Evolutionary conservation across 2,113 vertebrate species (phyloP).

Genomic region (Gymnarchus niloticus): DNA sequence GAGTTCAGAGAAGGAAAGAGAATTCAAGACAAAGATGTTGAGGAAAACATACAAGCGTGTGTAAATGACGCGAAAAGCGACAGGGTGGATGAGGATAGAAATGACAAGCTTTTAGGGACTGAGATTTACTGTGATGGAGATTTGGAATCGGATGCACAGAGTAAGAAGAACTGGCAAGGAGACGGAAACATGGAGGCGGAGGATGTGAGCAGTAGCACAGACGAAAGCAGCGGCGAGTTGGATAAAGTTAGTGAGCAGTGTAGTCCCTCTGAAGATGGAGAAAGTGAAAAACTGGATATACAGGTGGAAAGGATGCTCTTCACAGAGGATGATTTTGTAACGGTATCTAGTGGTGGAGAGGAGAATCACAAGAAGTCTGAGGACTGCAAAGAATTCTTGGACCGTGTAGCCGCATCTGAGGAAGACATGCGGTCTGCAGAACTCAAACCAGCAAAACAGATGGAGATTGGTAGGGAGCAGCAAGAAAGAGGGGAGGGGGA

Average conservation of each 20-base stretch:
- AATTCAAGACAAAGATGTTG: neutral
- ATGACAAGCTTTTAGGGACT: neutral
- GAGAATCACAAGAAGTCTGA: constrained; percentile 50
- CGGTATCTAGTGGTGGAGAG: constrained; percentile 54
- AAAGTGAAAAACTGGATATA: constrained; percentile 43
- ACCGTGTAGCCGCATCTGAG: constrained; percentile 24
- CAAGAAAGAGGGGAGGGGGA: neutral
- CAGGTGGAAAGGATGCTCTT: constrained; percentile 43
- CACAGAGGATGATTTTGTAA: constrained; percentile 55
- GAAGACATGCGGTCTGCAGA: constrained; percentile 20
- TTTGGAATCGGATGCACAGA: constrained; percentile 31
- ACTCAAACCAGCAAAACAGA: constrained; percentile 28
- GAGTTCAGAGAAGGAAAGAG: constrained; percentile 35
- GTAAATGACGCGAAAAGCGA: constrained; percentile 24
- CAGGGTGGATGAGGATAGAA: constrained; percentile 12
- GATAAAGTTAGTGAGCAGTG: constrained; percentile 29
- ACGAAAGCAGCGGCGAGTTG: constrained; percentile 49
- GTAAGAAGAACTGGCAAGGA: constrained; percentile 20
- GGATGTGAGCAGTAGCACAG: constrained; percentile 33
- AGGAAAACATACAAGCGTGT: neutral
- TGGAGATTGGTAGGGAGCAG: neutral
- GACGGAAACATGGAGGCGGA: constrained; percentile 34
- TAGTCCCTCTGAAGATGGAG: constrained; percentile 37
- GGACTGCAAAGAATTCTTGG: constrained; percentile 56
- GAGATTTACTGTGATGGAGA: neutral